A percentile compares a stretch with the other conserved stretches of the same genome.
Evolutionary conservation across 2,888 invertebrate species (phyloP).

Genomic region (Rhingia rostrata): DNA sequence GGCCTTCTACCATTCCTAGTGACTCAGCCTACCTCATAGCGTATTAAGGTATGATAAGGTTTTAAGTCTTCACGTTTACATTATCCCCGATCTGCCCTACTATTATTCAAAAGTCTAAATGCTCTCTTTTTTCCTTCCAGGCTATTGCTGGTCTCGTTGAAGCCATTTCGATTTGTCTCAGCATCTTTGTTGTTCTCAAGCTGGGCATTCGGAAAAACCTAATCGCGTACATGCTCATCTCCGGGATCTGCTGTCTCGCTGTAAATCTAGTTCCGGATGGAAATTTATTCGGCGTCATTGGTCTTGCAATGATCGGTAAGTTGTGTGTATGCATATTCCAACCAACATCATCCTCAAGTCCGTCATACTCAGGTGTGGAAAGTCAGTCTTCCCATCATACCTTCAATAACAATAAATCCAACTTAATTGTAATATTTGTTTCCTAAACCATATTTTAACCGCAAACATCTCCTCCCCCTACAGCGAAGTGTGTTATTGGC

Average conservation of each 20-base stretch:
- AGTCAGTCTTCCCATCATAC: too few relatives aligned
- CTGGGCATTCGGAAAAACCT: conserved; percentile 88
- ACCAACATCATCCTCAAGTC: neutral
- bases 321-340: neutral
- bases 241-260: conserved; percentile 88
- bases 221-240: conserved; percentile 87
- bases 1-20: too few relatives aligned
- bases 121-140: conserved; percentile 76
- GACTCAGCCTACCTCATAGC: too few relatives aligned
- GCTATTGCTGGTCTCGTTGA: conserved; percentile 88
- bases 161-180: conserved; percentile 88
- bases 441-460: conserved; percentile 5
- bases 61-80: neutral
- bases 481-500: conserved; percentile 89
- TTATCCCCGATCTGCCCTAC: neutral
- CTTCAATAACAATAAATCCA: conserved; percentile 10
- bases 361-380: neutral
- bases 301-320: conserved; percentile 88
- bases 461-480: neutral
- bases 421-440: conserved; percentile 37
- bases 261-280: conserved; percentile 84
- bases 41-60: too few relatives aligned
- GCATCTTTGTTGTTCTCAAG: conserved; percentile 88
- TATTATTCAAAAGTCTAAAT: too few relatives aligned
- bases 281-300: conserved; percentile 86